phyloP scores from a whole-genome alignment of 2,113 vertebrate genomes.

The Zosterops pallidus region DNA sequence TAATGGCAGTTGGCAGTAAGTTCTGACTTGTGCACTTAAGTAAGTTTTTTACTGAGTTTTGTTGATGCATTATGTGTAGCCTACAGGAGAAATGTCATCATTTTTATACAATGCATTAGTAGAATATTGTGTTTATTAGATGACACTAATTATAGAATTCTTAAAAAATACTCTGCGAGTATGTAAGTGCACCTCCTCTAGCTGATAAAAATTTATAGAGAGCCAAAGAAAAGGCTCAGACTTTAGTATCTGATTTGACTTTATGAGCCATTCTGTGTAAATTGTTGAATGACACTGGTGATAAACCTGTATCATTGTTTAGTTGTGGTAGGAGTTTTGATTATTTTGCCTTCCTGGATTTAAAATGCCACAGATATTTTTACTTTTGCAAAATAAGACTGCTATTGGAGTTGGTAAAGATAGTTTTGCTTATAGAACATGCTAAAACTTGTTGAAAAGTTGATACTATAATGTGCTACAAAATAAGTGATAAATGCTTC shows the following conservation, averaged over 20 bases:
- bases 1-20: fast-evolving
- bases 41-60: not conserved
- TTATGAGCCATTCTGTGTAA: not conserved
- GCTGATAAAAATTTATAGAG: not conserved
- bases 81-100: not conserved
- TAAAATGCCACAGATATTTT: not conserved
- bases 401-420: not conserved
- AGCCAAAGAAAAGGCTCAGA: not conserved
- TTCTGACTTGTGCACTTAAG: not conserved
- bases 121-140: not conserved
- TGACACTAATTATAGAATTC: not conserved
- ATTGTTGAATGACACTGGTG: not conserved
- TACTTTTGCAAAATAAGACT: not conserved
- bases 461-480: not conserved
- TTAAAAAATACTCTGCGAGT: not conserved
- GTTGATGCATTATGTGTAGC: not conserved
- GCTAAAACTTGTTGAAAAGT: not conserved
- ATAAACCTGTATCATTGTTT: not conserved
- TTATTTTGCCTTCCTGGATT: not conserved
- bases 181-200: not conserved
- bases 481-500: not conserved
- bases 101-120: not conserved
- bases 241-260: not conserved
- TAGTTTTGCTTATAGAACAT: not conserved
- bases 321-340: not conserved